Evolutionary conservation across 2,797 vertebrate species (phyloP).

Genomic region (Cyclura pinguis): DNA sequence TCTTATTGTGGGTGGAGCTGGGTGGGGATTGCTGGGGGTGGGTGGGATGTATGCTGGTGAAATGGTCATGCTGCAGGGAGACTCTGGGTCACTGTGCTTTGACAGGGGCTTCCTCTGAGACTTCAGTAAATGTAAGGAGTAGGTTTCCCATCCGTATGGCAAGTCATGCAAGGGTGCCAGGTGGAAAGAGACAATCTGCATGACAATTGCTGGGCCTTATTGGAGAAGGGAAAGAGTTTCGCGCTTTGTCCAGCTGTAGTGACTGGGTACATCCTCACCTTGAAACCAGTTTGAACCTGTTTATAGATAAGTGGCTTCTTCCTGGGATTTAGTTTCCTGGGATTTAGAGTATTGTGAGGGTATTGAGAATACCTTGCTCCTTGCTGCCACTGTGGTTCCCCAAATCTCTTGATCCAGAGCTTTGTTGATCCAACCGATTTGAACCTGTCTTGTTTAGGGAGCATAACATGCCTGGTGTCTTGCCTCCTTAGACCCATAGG

Average conservation of each 20-base stretch:
- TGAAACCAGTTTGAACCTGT: background rate
- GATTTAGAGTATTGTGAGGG: background rate
- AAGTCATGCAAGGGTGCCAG: background rate
- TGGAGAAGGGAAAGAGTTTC: background rate
- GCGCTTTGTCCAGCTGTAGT: background rate
- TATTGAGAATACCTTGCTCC: background rate
- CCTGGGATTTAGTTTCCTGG: background rate
- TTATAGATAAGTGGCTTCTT: background rate
- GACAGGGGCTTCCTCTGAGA: background rate
- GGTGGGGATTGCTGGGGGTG: background rate
- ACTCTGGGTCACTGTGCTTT: background rate
- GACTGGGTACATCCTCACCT: background rate
- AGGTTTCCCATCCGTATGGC: background rate
- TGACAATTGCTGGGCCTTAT: background rate
- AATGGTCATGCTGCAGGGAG: background rate
- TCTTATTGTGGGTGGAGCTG: background rate
- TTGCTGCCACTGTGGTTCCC: background rate
- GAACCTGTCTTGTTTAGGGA: background rate
- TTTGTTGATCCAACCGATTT: too few species aligned
- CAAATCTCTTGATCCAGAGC: background rate
- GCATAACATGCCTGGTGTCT: background rate
- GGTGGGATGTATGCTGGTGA: background rate
- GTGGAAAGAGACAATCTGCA: conserved; percentile 1
- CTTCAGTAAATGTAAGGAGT: background rate
- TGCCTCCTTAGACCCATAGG: background rate